phyloP scores from a whole-genome alignment of 2,888 invertebrate species.

The Brachyptera risi region DNA sequence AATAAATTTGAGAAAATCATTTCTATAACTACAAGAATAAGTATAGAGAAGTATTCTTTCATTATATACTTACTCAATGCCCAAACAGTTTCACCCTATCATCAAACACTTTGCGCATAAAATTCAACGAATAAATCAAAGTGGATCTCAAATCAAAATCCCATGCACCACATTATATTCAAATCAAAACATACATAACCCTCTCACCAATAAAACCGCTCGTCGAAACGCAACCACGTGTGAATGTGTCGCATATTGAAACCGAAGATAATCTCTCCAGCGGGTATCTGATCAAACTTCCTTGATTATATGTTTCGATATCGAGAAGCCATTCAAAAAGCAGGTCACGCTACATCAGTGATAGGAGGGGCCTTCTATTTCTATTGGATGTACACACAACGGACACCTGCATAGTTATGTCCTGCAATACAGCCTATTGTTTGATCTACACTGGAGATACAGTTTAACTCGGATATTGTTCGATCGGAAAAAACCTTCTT shows the following conservation, averaged over 20 bases:
- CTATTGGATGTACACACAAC: not conserved
- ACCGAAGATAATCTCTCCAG: not conserved
- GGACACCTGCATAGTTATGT: not conserved
- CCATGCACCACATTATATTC: not conserved
- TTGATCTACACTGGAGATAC: not conserved
- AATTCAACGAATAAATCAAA: too few relatives aligned
- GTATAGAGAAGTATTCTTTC: too few relatives aligned
- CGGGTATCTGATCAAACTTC: not conserved
- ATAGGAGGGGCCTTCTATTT: conserved; percentile 2
- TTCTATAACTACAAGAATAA: too few relatives aligned
- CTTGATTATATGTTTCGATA: conserved; percentile 5
- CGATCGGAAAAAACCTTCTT: too few relatives aligned
- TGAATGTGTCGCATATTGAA: not conserved
- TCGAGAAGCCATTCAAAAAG: not conserved
- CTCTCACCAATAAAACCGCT: too few relatives aligned
- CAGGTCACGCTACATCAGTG: not conserved
- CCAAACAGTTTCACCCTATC: too few relatives aligned
- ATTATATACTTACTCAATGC: too few relatives aligned
- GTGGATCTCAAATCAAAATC: too few relatives aligned
- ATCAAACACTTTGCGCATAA: too few relatives aligned
- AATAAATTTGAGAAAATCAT: too few relatives aligned
- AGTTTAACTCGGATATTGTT: conserved; percentile 5
- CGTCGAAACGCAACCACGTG: not conserved
- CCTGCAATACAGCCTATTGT: not conserved
- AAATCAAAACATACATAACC: not conserved